Conservation (phyloP, 2,888 invertebrate genomes). For the Cylindroiulus punctatus region DNA sequence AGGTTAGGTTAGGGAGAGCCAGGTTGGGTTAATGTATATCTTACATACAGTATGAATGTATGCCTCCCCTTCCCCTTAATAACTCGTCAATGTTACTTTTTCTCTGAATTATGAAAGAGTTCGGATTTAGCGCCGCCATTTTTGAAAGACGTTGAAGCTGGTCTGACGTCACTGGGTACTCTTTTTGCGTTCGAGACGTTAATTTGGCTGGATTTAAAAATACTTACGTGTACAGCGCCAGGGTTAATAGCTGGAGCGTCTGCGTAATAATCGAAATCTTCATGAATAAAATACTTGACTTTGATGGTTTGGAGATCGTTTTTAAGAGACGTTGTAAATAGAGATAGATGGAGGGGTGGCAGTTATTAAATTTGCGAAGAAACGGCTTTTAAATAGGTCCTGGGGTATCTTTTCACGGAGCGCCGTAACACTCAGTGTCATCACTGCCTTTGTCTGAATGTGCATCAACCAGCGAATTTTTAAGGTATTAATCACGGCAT, state of each 20-base stretch:
- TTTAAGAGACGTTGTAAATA: slow-evolving; percentile 22
- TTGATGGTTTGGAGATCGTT: slow-evolving; percentile 34
- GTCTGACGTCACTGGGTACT: not conserved
- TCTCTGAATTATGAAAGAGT: not conserved
- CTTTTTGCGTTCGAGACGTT: too few species aligned
- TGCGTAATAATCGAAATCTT: slow-evolving; percentile 24
- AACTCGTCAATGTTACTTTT: slow-evolving; percentile 3
- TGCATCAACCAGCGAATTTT: slow-evolving; percentile 5
- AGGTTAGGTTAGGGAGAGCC: too few species aligned
- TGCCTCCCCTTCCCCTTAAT: too few species aligned
- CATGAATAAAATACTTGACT: slow-evolving; percentile 39
- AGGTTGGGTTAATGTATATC: too few species aligned
- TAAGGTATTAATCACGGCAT: slow-evolving; percentile 50
- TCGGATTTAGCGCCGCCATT: not conserved
- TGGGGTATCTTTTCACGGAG: not conserved
- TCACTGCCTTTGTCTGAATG: slow-evolving; percentile 20
- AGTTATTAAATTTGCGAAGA: slow-evolving; percentile 36
- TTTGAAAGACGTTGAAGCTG: not conserved
- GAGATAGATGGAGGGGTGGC: slow-evolving; percentile 29
- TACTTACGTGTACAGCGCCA: not conserved
- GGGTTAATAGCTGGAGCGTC: slow-evolving; percentile 7
- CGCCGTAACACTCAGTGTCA: not conserved
- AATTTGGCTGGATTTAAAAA: not conserved
- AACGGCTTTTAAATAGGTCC: slow-evolving; percentile 6
- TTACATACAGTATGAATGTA: too few species aligned